These are phyloP conservation scores for Drosophila sp. DNA, from an alignment of 1,140 invertebrate genomes.

Conservation along the genomic window DNA sequence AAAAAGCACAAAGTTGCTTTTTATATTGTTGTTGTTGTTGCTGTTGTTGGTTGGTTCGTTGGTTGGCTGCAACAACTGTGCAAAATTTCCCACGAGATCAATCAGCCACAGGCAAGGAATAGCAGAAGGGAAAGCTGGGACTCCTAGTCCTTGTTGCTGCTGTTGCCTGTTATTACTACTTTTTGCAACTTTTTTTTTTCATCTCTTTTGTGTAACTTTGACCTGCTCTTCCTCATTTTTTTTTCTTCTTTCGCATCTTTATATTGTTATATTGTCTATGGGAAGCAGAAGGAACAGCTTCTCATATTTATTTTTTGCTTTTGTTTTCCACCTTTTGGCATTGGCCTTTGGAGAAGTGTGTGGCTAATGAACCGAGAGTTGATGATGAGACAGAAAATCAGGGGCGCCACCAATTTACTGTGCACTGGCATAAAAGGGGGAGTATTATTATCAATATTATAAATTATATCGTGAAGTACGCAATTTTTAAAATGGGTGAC, in stretches of 20 bases:
- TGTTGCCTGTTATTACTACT: conserved; percentile 67
- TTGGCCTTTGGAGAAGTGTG: conserved; percentile 66
- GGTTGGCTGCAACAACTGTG: conserved; percentile 69
- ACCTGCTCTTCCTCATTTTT: conserved; percentile 48
- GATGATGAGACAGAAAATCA: conserved; percentile 50
- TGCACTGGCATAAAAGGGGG: background rate
- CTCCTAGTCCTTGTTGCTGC: conserved; percentile 38
- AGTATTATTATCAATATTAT: too few species aligned
- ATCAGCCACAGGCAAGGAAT: conserved; percentile 71
- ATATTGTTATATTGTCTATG: conserved; percentile 58
- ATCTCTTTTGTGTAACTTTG: conserved; percentile 66
- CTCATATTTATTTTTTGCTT: conserved; percentile 22
- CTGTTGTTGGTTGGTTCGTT: conserved; percentile 16
- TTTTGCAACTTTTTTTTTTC: conserved; percentile 64
- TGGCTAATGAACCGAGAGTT: conserved; percentile 71
- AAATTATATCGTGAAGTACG: too few species aligned
- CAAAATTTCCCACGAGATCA: conserved; percentile 82
- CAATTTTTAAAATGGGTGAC: too few species aligned
- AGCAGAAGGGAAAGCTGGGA: conserved; percentile 36
- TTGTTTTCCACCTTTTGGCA: conserved; percentile 72
- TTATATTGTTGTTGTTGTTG: conserved; percentile 46
- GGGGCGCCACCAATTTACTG: conserved; percentile 9
- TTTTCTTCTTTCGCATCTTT: conserved; percentile 24
- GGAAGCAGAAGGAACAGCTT: conserved; percentile 38
- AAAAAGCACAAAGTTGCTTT: conserved; percentile 54